These are phyloP conservation scores for Maccullochella peelii DNA, from an alignment of 2,113 vertebrate species.

Conservation along the genomic window DNA sequence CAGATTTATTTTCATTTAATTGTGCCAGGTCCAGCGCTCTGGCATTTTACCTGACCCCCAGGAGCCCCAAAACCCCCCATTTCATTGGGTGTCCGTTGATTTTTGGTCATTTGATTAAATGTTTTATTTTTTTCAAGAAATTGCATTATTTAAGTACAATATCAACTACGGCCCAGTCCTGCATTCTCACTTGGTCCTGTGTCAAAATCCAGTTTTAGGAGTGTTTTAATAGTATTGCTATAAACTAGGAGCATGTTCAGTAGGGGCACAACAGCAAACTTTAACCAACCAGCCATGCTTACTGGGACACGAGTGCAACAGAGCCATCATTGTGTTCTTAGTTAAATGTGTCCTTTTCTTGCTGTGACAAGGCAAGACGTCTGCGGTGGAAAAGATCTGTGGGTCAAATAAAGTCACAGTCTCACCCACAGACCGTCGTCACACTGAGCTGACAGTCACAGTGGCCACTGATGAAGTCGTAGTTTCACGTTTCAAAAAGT, in stretches of 20 bases:
- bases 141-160: neutral
- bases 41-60: too few relatives aligned
- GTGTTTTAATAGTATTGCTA: too few relatives aligned
- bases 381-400: too few relatives aligned
- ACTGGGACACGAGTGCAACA: neutral
- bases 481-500: neutral
- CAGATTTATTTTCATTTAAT: too few relatives aligned
- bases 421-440: rapidly evolving
- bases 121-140: neutral
- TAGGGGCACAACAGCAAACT: neutral
- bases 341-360: neutral
- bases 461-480: neutral
- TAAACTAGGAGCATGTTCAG: neutral
- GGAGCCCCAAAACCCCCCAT: too few relatives aligned
- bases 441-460: slow-evolving; percentile 8
- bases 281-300: neutral
- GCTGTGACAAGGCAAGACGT: neutral
- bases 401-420: neutral
- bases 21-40: too few relatives aligned
- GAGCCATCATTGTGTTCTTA: neutral
- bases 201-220: neutral
- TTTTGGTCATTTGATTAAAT: neutral
- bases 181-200: neutral
- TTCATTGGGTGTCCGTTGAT: too few relatives aligned
- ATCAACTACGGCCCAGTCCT: too few relatives aligned